Evolutionary conservation across 2,797 vertebrate species (phyloP), one percentile per base, ranked within the genome.

Genomic region (Pteropus rufus): DNA sequence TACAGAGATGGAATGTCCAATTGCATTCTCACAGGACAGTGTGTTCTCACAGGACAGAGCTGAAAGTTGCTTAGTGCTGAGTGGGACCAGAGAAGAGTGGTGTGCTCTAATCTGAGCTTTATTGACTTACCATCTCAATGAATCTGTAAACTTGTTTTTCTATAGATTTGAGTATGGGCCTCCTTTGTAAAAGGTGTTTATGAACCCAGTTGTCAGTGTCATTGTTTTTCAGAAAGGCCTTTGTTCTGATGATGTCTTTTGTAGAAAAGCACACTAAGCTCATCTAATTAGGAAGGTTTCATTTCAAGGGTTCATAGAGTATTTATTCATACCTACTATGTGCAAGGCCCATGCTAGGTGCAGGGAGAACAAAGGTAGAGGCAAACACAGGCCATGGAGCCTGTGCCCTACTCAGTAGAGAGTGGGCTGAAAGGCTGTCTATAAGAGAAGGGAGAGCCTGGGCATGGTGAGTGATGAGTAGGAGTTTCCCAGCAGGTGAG

Each of bases 111-210:
- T 26, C 10, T 44, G 8, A 36, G 56, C 62, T 94, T 52, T 26
- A 58, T 75, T 31, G 41, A 62, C 52, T 89, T 84, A 58, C 9
- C 64, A 72, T 83, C 52, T 34, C 62, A 34, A 4, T 56, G 36
- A 89, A 24, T 83, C 49, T 96, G 41, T 94, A 83, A 49, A 75
- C 64, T 44, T 84, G n/a, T 93, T 91, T 96, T 92, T 94, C 86
- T 91, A 2, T 93, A 84, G 70, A 64, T 91, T 77, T 87, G 49
- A 67, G 31, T 75, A 58, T n/a, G 56, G 70, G 56, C 15, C 4
- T 93, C 29, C 26, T 96, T 81, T 87, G 36, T 92, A 56, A 72
- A 81, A 76, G 49, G 10, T 90, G 41, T 91, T 92, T 77, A 54
- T 65, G 19, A 77, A 69, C 76, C 39, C 10, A 54, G 11, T 85